These are phyloP conservation scores for Prenolepis imparis DNA, from an alignment of 2,888 invertebrate genomes.

Conservation along the genomic window DNA sequence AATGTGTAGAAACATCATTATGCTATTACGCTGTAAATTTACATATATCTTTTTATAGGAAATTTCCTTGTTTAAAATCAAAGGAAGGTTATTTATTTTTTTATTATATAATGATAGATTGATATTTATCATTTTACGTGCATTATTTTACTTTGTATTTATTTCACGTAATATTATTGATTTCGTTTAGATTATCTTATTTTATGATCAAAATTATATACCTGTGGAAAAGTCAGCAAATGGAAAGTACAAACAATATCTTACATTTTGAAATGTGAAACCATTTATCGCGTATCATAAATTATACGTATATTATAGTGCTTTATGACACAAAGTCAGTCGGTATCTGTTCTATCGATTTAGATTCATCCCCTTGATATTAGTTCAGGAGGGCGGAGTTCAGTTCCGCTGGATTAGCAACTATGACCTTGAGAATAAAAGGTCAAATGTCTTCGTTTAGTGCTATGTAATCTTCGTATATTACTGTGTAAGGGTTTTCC, in stretches of 20 bases:
- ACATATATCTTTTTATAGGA: neutral
- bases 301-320: conserved; percentile 15
- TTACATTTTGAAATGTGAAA: conserved; percentile 1
- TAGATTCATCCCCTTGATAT: conserved; percentile 47
- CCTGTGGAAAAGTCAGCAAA: neutral
- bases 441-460: conserved; percentile 41
- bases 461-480: conserved; percentile 32
- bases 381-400: conserved; percentile 24
- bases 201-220: neutral
- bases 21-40: neutral
- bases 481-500: conserved; percentile 9
- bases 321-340: conserved; percentile 21
- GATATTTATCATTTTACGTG: neutral
- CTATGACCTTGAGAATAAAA: conserved; percentile 35
- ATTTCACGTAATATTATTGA: neutral
- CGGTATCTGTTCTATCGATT: conserved; percentile 44
- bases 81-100: neutral
- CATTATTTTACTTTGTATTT: neutral
- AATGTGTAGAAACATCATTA: neutral
- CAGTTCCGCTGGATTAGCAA: conserved; percentile 35
- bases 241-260: neutral
- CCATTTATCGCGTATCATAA: neutral
- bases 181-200: neutral
- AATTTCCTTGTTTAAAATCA: neutral
- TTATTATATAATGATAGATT: neutral